Evolutionary conservation across 2,888 invertebrate genomes (phyloP).

Genomic region (Dione vanillae): DNA sequence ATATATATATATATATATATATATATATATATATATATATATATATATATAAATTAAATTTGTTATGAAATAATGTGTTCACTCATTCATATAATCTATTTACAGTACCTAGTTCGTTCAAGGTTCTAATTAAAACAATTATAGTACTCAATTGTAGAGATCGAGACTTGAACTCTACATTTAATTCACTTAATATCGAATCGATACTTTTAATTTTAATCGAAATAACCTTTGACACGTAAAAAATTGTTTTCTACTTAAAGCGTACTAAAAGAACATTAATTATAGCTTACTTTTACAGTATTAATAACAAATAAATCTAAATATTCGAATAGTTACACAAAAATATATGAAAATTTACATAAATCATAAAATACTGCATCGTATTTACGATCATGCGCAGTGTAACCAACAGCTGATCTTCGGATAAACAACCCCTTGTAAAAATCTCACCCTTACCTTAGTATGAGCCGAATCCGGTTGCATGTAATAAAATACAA

Average conservation of each 20-base stretch:
- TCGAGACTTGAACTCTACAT: conserved; percentile 1
- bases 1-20: too few relatives aligned
- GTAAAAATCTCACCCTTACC: conserved; percentile 54
- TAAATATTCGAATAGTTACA: too few relatives aligned
- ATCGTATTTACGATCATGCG: conserved; percentile 71
- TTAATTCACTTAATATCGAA: conserved; percentile 1
- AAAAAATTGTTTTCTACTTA: too few relatives aligned
- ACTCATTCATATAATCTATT: neutral
- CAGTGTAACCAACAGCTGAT: conserved; percentile 64
- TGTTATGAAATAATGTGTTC: neutral
- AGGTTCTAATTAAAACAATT: conserved; percentile 21
- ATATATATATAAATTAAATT: neutral
- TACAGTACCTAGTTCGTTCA: conserved; percentile 3
- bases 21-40: neutral
- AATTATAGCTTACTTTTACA: too few relatives aligned
- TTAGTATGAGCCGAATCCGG: conserved; percentile 71
- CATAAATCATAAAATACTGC: conserved; percentile 48
- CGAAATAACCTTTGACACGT: neutral
- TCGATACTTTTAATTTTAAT: conserved; percentile 2
- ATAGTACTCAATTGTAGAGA: conserved; percentile 17
- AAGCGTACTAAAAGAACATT: too few relatives aligned
- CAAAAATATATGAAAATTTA: too few relatives aligned
- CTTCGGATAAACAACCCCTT: conserved; percentile 28
- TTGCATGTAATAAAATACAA: conserved; percentile 78
- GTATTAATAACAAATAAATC: too few relatives aligned